Evolutionary conservation across 2,113 vertebrate genomes (phyloP), one percentile per base, ranked within the genome.

Genomic region (Petrocephalus zakoni): DNA sequence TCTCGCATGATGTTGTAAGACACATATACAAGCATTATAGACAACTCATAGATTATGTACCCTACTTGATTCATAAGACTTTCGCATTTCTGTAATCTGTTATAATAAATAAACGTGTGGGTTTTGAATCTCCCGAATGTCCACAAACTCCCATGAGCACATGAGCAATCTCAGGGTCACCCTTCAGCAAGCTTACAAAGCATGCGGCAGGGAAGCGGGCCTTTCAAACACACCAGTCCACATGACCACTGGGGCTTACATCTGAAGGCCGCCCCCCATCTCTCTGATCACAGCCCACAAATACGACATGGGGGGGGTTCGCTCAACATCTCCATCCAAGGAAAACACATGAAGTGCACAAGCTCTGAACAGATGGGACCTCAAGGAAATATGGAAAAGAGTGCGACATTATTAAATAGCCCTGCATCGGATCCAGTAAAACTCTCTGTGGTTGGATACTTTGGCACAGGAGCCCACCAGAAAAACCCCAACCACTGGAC

Each of bases 241-340:
- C 47, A 91, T 91, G 92, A 84, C 89, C 90, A 90, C 4, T 58
- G 86, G 56, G 34, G 51, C 88, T 78, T 90, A 94, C 92, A 92
- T 95, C 90, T 89, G 88, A 95, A 89, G 90, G 89, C 49, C 53
- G 1, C 29, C 88, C 53, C 85, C 78, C 87, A 84, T 89, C 90
- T 86, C 91, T 64, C 90, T 92, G 90, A 87, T 91, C 34, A 64
- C 53, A 87, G 51, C 86, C 88, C 88, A 75, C 72, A 37, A n/a
- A 78, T 19, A 78, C 25, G n/a, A 49, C 47, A 49, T 5, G 53
- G 53, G 86, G 91, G 46, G 84, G 42, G 81, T 10, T 2, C 87
- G 89, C 93, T 95, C 93, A 91, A 89, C 25, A 64, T 91, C 89
- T 11, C 82, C 47, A 19, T 94, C 95, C 95, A 95, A 95, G 88